Evolutionary conservation across 1,140 invertebrate genomes (phyloP).

Genomic region (Brachystomella parvula): DNA sequence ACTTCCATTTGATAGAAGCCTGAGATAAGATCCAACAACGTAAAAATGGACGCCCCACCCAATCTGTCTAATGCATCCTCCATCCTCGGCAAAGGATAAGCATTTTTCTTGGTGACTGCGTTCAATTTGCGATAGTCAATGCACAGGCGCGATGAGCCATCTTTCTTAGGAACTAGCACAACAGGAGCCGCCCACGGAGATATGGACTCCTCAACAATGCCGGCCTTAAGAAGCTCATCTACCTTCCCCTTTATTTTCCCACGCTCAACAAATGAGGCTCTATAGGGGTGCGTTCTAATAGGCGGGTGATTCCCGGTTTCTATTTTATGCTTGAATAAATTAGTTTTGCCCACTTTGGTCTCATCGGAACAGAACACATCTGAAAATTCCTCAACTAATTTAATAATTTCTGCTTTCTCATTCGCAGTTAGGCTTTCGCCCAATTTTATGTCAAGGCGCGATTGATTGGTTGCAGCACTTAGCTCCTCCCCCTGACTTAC

Average conservation of each 20-base stretch:
- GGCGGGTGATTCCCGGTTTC: constrained; percentile 13
- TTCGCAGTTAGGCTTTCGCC: neutral
- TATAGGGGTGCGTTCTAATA: neutral
- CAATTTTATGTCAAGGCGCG: neutral
- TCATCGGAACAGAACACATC: constrained; percentile 24
- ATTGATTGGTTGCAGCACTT: no score
- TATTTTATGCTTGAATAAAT: constrained; percentile 19
- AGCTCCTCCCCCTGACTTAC: neutral
- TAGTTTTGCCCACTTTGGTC: neutral
- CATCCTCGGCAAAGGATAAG: constrained; percentile 45
- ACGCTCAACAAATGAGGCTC: constrained; percentile 15
- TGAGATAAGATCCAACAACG: constrained; percentile 13
- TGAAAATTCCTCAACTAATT: constrained; percentile 42
- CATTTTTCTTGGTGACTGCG: constrained; percentile 39
- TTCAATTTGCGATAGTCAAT: constrained; percentile 47
- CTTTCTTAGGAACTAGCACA: constrained; percentile 24
- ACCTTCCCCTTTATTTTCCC: constrained; percentile 40
- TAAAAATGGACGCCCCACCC: constrained; percentile 28
- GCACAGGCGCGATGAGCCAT: constrained; percentile 36
- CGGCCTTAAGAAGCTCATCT: constrained; percentile 39
- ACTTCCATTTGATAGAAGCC: constrained; percentile 47
- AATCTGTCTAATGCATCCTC: constrained; percentile 40
- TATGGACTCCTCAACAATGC: constrained; percentile 42
- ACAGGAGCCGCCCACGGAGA: constrained; percentile 17
- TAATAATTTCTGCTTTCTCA: constrained; percentile 40